Base-by-base conservation (phyloP, 2,113 vertebrate genomes). In the Corythoichthys haematopterus region DNA sequence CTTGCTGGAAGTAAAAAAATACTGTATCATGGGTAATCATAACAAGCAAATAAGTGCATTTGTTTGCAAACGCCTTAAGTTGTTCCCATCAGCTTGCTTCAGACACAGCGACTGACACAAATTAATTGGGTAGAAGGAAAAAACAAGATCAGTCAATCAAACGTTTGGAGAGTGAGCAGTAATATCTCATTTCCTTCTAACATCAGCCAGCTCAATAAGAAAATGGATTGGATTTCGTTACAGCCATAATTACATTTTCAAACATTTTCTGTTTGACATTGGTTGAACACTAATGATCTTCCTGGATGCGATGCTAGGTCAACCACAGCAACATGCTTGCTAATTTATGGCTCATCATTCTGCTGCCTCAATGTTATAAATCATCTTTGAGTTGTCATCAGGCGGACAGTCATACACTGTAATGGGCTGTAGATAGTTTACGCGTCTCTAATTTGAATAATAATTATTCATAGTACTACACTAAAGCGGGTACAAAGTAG, bases 161-260 rank as follows among this genome's bases (percentile, higher is more conserved):
- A 55, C 66, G 77, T 70, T 68, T 74, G 46, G 58, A 37, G 65
- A 66, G 65, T 68, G 70, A 16, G 51, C 59, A 59, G 60, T 73
- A 73, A 85, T 79, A 76, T 84, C 83, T 78, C 35, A 88, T 90
- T 89, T 89, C 85, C 85, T 76, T 61, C 57, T 59, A 85, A 87
- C 82, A 81, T 85, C 78, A 61, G 33, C 84, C 51, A 70, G 65
- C 76, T 57, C 62, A 69, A 74, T 48, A 67, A 66, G 70, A 76
- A 80, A 80, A 84, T 73, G 64, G 50, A 76, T 69, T 64, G 71
- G 62, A 63, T 77, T 80, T 78, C 69, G 68, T 76, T 77, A 77
- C 63, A 80, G 63, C 38, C n/a, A 33, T 85, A 79, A 84, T 85
- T 70, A 65, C 60, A 82, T 79, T 81, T 81, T 73, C 56, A 68